Conservation (phyloP, 1,140 invertebrate genomes). For the Ostrea denselamellosa region DNA sequence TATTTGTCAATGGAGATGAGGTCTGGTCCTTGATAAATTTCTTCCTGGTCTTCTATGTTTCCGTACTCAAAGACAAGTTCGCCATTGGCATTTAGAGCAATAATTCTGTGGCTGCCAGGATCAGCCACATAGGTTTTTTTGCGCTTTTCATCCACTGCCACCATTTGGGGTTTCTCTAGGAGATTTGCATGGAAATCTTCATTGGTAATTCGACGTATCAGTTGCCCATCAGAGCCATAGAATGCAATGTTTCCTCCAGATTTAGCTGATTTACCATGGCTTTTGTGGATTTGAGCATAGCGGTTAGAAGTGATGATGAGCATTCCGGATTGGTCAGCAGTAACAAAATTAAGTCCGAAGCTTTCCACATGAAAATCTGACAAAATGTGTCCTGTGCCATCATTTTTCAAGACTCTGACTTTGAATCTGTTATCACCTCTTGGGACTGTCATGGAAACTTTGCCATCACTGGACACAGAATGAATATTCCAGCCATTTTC, state of each 20-base stretch:
- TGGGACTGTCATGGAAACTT: conserved; percentile 68
- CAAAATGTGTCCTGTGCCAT: conserved; percentile 66
- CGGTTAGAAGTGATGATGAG: conserved; percentile 71
- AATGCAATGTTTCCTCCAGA: conserved; percentile 72
- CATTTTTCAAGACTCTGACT: conserved; percentile 68
- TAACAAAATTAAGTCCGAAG: conserved; percentile 71
- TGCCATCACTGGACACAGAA: conserved; percentile 71
- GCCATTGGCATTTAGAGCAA: conserved; percentile 63
- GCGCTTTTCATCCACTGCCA: conserved; percentile 61
- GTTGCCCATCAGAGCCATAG: conserved; percentile 64
- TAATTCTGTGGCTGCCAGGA: conserved; percentile 68
- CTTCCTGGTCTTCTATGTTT: conserved; percentile 68
- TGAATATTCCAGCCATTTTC: conserved; percentile 70
- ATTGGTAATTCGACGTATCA: conserved; percentile 69
- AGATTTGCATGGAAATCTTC: conserved; percentile 66
- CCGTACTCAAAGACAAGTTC: conserved; percentile 71
- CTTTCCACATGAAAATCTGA: conserved; percentile 70
- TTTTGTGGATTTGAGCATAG: conserved; percentile 62
- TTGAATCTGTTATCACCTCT: conserved; percentile 73
- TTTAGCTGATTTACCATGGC: conserved; percentile 64
- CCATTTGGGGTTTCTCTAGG: conserved; percentile 68
- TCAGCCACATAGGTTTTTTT: conserved; percentile 69
- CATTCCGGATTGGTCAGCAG: conserved; percentile 63
- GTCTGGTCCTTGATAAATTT: conserved; percentile 72
- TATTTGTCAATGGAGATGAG: conserved; percentile 65